Evolutionary conservation across 2,888 invertebrate species (phyloP), one percentile per base, ranked within the genome.

Genomic region (Nasonovia ribisnigri): DNA sequence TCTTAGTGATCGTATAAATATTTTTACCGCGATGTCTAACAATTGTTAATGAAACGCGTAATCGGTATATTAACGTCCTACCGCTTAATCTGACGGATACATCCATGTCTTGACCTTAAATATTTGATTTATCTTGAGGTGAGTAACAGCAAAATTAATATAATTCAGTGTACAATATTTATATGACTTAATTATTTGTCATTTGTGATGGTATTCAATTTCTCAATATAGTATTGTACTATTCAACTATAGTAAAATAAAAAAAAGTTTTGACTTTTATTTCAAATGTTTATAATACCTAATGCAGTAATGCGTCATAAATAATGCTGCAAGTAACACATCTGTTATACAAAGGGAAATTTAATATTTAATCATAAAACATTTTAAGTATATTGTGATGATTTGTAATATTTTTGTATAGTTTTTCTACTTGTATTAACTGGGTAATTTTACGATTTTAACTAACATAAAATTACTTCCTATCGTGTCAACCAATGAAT

Each of bases 61-160:
- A 10, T 48, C 36, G 84, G 84, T 57, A 48, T 90, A 87, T 84
- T 90, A 67, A 86, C 67, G 29, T 86, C 86, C 86, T 84, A 26
- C 84, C 5, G 24, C 67, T 48, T 60, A 42, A 90, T 60, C 48
- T 84, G 90, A 93, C 67, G 84, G 86, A 86, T 90, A 93, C 60
- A 93, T 93, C 90, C 90, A 93, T 93, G 93, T 93, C 93, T 90
- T 93, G 93, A 93, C 93, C 93, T 90, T 90, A 90, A 93, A 90
- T 86, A 86, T 90, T 90, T 67, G 24, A 42, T 90, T 84, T 60
- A 87, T 93, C 86, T 86, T 93, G 20, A 90, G 93, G 93, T 93
- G 67, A 93, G 93, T 93, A 60, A 51, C 43, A 51, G 36, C 26
- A 92, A 13, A 67, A 48, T 5, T 88, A 29, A 42, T 67, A 26